Conservation (phyloP, 2,113 vertebrate genomes). For the Rhynchomys soricoides region DNA sequence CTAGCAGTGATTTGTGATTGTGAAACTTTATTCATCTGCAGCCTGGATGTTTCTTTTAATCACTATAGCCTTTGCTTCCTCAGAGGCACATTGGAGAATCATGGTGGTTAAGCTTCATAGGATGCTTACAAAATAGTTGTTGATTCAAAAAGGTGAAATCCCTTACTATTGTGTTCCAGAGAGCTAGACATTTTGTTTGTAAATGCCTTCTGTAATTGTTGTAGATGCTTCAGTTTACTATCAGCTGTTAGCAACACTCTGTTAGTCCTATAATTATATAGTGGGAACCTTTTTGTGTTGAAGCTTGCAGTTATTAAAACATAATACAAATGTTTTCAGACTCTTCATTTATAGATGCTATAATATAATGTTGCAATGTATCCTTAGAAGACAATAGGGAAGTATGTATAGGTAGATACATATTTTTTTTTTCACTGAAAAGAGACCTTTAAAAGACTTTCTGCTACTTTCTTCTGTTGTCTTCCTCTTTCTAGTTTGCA, state of each 20-base stretch:
- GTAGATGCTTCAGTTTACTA: background rate
- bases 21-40: background rate
- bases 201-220: background rate
- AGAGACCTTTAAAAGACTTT: background rate
- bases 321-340: background rate
- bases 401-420: background rate
- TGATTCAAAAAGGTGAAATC: background rate
- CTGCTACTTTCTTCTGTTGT: background rate
- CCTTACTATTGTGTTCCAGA: background rate
- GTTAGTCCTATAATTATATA: background rate
- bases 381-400: background rate
- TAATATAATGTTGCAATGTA: background rate
- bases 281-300: background rate
- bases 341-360: background rate
- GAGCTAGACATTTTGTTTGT: background rate
- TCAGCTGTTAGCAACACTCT: background rate
- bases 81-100: background rate
- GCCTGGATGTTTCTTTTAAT: background rate
- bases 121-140: constrained; percentile 2
- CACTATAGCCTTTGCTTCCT: background rate
- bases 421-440: background rate
- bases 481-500: background rate
- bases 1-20: background rate
- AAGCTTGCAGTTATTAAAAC: constrained; percentile 1
- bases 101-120: background rate